Evolutionary conservation across 2,888 invertebrate genomes (phyloP).

Genomic region (Apomyelois bistriatella): DNA sequence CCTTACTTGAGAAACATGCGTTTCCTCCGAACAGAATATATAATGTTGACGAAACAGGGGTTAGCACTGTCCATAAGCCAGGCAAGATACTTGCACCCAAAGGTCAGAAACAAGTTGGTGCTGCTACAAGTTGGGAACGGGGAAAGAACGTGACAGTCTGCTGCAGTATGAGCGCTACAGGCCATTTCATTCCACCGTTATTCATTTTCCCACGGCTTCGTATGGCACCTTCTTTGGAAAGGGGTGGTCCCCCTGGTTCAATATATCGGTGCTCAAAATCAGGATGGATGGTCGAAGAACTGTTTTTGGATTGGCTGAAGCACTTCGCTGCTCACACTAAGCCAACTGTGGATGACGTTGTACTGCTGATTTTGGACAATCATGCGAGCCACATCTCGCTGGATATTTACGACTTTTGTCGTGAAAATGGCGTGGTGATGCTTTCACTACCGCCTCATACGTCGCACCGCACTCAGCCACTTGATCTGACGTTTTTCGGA

Average conservation of each 20-base stretch:
- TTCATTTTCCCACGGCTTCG: constrained; percentile 8
- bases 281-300: background rate
- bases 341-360: background rate
- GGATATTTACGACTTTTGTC: background rate
- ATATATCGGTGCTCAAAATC: background rate
- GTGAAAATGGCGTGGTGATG: constrained; percentile 13
- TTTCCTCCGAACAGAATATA: background rate
- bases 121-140: background rate
- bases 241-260: background rate
- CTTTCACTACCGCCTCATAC: constrained; percentile 29
- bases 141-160: constrained; percentile 1
- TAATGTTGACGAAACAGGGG: background rate
- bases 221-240: background rate
- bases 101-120: constrained; percentile 2
- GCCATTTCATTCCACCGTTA: constrained; percentile 9
- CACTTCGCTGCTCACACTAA: background rate
- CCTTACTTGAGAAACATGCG: background rate
- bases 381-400: background rate
- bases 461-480: constrained; percentile 26
- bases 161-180: constrained; percentile 4
- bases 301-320: background rate
- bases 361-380: background rate
- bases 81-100: background rate
- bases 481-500: constrained; percentile 27
- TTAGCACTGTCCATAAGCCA: background rate